These are phyloP conservation scores for Ruditapes philippinarum DNA, from an alignment of 1,140 invertebrate species.

Conservation along the genomic window DNA sequence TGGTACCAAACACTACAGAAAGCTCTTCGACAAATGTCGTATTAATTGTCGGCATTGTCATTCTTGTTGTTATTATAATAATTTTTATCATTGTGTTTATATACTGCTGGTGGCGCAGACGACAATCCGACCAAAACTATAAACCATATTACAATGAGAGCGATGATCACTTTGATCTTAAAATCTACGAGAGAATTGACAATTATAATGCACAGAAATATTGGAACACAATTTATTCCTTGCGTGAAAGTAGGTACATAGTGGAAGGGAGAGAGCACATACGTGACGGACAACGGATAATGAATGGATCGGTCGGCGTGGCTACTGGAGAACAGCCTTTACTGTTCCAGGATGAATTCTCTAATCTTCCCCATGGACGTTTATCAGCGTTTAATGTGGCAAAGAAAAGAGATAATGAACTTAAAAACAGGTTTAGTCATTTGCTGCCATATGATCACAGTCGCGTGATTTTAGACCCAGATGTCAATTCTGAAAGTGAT, in stretches of 20 bases:
- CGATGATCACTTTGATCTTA: slow-evolving; percentile 58
- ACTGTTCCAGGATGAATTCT: slow-evolving; percentile 83
- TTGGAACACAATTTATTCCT: slow-evolving; percentile 82
- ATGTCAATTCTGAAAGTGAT: slow-evolving; percentile 88
- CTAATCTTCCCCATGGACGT: slow-evolving; percentile 79
- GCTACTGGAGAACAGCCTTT: slow-evolving; percentile 66
- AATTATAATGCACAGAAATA: slow-evolving; percentile 77
- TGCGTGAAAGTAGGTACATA: slow-evolving; percentile 79
- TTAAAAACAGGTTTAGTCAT: slow-evolving; percentile 83
- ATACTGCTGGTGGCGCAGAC: slow-evolving; percentile 67
- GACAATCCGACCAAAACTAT: slow-evolving; percentile 61
- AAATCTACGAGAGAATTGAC: slow-evolving; percentile 45
- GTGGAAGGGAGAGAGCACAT: slow-evolving; percentile 76
- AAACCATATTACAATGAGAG: slow-evolving; percentile 66
- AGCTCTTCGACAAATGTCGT: slow-evolving; percentile 48
- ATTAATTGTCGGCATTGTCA: slow-evolving; percentile 72
- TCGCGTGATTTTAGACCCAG: slow-evolving; percentile 75
- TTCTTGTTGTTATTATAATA: slow-evolving; percentile 75
- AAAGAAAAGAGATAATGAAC: slow-evolving; percentile 70
- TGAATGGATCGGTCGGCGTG: slow-evolving; percentile 64
- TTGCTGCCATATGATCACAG: slow-evolving; percentile 85
- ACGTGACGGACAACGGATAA: slow-evolving; percentile 63
- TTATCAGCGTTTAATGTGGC: slow-evolving; percentile 72
- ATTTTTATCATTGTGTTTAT: slow-evolving; percentile 71
- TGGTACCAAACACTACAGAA: not conserved